Evolutionary conservation across 2,113 vertebrate species (phyloP).

Genomic region (Alaudala cheleensis): DNA sequence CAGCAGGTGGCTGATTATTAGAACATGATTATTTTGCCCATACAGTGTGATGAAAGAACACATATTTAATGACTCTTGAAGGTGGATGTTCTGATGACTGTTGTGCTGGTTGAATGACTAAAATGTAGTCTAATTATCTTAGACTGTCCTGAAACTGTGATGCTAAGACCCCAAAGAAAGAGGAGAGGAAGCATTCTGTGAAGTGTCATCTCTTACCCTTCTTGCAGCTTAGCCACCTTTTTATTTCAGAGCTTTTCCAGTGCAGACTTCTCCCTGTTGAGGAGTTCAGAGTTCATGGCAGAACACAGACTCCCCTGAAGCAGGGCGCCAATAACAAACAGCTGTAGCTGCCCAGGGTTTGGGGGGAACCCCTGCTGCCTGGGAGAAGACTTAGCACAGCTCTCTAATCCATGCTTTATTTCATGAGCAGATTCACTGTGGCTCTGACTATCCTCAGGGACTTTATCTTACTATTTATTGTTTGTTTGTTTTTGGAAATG

Average conservation of each 20-base stretch:
- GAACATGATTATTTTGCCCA: background rate
- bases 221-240: background rate
- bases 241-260: background rate
- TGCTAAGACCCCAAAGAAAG: background rate
- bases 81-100: background rate
- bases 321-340: background rate
- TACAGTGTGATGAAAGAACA: background rate
- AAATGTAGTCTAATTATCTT: background rate
- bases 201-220: background rate
- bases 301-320: background rate
- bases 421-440: background rate
- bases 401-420: background rate
- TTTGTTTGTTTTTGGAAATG: background rate
- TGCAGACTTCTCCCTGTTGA: background rate
- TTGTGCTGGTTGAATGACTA: background rate
- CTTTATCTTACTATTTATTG: background rate
- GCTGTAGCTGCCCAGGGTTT: background rate
- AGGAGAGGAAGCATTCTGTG: background rate
- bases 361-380: background rate
- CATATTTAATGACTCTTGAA: background rate
- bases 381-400: background rate
- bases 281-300: background rate
- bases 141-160: background rate
- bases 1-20: background rate
- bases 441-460: background rate